Conservation (phyloP, 2,113 vertebrate species). For the Indicator indicator region DNA sequence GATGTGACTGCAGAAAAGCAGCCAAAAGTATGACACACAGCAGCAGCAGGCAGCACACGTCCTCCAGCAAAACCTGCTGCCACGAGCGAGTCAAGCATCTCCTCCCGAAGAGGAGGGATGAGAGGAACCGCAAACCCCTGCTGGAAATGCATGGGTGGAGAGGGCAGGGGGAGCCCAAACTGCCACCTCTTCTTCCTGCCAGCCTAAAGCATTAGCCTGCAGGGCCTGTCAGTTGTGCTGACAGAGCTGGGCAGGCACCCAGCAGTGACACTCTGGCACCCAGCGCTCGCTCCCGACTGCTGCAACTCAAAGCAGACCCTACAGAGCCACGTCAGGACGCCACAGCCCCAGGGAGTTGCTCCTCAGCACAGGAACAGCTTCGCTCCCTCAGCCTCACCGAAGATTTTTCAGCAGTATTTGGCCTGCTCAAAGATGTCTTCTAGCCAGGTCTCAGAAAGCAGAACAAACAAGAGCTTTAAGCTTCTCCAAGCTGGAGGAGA, state of each 20-base stretch:
- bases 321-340: accelerated
- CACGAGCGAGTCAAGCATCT: not conserved
- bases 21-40: not conserved
- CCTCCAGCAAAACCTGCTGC: not conserved
- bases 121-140: not conserved
- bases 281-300: not conserved
- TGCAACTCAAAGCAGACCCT: not conserved
- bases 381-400: not conserved
- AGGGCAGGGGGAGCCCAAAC: not conserved
- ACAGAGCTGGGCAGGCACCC: accelerated
- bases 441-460: not conserved
- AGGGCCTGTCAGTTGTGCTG: too few relatives aligned
- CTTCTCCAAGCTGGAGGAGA: not conserved
- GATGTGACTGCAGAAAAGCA: not conserved
- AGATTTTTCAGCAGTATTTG: not conserved
- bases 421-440: not conserved
- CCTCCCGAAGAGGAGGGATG: not conserved
- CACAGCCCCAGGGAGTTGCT: not conserved
- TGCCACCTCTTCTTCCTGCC: not conserved
- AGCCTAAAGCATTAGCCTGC: not conserved
- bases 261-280: accelerated
- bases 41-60: not conserved
- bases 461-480: not conserved
- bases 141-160: not conserved
- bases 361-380: not conserved